Evolutionary conservation across 2,888 invertebrate genomes (phyloP), one percentile per base, ranked within the genome.

Genomic region (Cephus pygmeus): DNA sequence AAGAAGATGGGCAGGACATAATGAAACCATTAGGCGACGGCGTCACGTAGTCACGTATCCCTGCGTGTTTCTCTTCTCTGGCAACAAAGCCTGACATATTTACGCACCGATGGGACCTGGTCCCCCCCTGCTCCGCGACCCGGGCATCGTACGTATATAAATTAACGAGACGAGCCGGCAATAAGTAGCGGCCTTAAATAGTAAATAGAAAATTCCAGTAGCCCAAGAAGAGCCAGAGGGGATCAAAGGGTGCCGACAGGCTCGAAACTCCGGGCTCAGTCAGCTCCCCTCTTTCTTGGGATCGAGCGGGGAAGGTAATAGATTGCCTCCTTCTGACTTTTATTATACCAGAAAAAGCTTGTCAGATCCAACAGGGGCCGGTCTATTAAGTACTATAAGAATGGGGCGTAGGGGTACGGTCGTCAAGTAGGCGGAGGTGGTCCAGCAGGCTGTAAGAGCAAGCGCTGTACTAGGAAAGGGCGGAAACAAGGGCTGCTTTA

Each of bases 251-350:
- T 77, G 82, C 85, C 87, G 84, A 84, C 82, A 77, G 69, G 75
- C 79, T 81, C 77, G 82, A 81, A 79, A 81, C 81, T 73, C 79
- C 80, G 75, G 77, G 80, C 73, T 79, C 81, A 81, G 84, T 77
- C 40, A 36, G 74, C 35, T 68, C 75, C 77, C 75, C 79, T 83
- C 81, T 81, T 79, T 85, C 79, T 77, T 81, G 40, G 75, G 77
- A 77, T 79, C 73, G 78, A 69, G 79, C 81, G 82, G 82, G 77
- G 81, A 82, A 83, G 81, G 86, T 85, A 88, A 87, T 87, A 87
- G 87, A 88, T 88, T 84, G 86, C 85, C 82, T 83, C 82, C 82
- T 86, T 84, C 83, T 82, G 88, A 87, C 87, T 87, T 88, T 88
- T 87, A 87, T 88, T 85, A 83, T 83, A 79, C 77, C 82, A 84